These are phyloP conservation scores for Ephestia elutella DNA, from an alignment of 1,140 invertebrate species.

Conservation along the genomic window DNA sequence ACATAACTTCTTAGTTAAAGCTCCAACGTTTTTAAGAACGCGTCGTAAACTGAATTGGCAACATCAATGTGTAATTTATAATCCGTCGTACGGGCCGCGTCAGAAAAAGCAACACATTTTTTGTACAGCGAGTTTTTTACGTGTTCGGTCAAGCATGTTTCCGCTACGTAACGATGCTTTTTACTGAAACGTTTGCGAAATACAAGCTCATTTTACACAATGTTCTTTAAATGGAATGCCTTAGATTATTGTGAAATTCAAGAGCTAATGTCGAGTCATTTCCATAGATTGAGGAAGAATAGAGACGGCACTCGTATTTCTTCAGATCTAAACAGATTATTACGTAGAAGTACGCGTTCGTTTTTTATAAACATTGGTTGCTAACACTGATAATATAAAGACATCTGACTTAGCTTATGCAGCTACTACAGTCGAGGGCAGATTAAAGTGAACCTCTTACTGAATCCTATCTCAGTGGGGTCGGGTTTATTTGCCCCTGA, in stretches of 20 bases:
- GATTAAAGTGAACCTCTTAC: too few relatives aligned
- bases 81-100: neutral
- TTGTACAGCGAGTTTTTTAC: constrained; percentile 2
- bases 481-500: too few relatives aligned
- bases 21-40: too few relatives aligned
- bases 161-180: constrained; percentile 1
- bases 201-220: constrained; percentile 5
- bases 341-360: too few relatives aligned
- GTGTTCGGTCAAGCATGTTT: constrained; percentile 6
- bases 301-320: too few relatives aligned
- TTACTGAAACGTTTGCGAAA: constrained; percentile 7
- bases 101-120: constrained; percentile 7
- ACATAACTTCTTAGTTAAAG: too few relatives aligned
- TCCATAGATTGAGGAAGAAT: neutral
- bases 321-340: too few relatives aligned
- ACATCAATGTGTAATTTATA: constrained; percentile 6
- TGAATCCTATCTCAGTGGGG: too few relatives aligned
- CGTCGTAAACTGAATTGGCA: neutral
- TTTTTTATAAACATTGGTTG: too few relatives aligned
- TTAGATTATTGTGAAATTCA: constrained; percentile 2
- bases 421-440: too few relatives aligned
- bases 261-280: neutral
- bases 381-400: too few relatives aligned
- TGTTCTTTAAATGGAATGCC: constrained; percentile 7
- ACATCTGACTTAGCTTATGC: too few relatives aligned